Evolutionary conservation across 1,140 invertebrate genomes (phyloP), one percentile per base, ranked within the genome.

Genomic region (Drosophila cardini): DNA sequence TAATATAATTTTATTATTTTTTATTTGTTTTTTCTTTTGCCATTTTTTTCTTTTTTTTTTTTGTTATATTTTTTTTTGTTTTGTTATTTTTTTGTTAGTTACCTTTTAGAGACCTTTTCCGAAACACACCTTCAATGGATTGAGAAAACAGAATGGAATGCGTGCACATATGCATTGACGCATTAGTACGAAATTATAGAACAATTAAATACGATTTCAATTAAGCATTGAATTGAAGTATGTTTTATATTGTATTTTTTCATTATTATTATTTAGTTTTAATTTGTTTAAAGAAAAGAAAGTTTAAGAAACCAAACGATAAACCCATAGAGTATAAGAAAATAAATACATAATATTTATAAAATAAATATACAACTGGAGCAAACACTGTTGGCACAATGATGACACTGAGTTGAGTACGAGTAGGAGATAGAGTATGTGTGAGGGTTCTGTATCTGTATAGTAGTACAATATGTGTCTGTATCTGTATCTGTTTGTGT

Each of bases 61-160:
- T 71, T 82, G 40, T 90, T 85, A 67, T 74, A 60, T 69, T 69
- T 50, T 63, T 65, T 64, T 78, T 77, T 80, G 48, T 57, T 57
- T 26, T 42, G 26, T 57, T 57, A 40, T 36, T 45, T 75, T 78
- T 79, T 80, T n/a, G n/a, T 85, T 92, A 92, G 91, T 95, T 95
- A 96, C 96, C 96, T 96, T 96, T 96, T 95, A 96, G 96, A 94
- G 96, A 96, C 96, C 96, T 96, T 96, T 97, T 97, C 95, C 96
- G 96, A 96, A 96, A 97, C 95, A 96, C 95, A 94, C 96, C 96
- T 97, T 92, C 91, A 91, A 90, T 91, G 90, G 84, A 84, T 89
- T 89, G 84, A 89, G 84, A 89, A 89, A 87, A 89, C 84, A 87
- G 84, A 89, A 91, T 85, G 89, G 80, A 83, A 92, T 92, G 90